A percentile compares a stretch with the other conserved stretches of the same genome.
These are phyloP conservation scores for Epirrhoe alternata DNA, from an alignment of 2,888 invertebrate species.

Conservation along the genomic window DNA sequence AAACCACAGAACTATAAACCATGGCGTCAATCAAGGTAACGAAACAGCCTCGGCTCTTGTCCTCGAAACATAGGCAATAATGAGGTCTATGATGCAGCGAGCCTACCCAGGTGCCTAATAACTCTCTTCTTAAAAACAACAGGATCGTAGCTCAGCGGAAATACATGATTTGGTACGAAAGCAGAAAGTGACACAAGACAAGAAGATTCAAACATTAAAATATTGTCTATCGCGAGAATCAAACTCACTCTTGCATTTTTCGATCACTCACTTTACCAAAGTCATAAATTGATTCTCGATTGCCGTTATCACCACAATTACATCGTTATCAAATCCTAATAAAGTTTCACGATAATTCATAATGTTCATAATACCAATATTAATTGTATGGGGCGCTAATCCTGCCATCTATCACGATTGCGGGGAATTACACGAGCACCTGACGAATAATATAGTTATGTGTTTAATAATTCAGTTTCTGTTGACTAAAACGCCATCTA, in stretches of 20 bases:
- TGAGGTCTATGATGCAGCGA: too few species aligned
- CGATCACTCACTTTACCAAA: background rate
- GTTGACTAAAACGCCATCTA: background rate
- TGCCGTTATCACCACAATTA: background rate
- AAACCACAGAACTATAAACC: too few species aligned
- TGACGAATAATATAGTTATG: background rate
- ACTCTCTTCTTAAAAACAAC: too few species aligned
- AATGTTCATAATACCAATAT: constrained; percentile 1
- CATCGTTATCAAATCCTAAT: background rate
- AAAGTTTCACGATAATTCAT: constrained; percentile 1
- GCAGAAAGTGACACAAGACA: too few species aligned
- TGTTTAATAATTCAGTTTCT: background rate
- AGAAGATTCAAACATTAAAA: too few species aligned
- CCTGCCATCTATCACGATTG: background rate
- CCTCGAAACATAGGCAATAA: too few species aligned
- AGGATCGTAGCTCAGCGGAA: too few species aligned
- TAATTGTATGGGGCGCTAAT: background rate
- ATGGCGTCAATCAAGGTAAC: too few species aligned
- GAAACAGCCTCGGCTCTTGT: too few species aligned
- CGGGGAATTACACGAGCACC: background rate
- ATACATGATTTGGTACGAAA: too few species aligned
- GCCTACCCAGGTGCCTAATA: too few species aligned
- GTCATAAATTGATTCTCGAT: background rate
- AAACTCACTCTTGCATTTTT: background rate
- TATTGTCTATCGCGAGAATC: background rate